Conservation (phyloP, 2,113 vertebrate species). For the Hyperoodon ampullatus region DNA sequence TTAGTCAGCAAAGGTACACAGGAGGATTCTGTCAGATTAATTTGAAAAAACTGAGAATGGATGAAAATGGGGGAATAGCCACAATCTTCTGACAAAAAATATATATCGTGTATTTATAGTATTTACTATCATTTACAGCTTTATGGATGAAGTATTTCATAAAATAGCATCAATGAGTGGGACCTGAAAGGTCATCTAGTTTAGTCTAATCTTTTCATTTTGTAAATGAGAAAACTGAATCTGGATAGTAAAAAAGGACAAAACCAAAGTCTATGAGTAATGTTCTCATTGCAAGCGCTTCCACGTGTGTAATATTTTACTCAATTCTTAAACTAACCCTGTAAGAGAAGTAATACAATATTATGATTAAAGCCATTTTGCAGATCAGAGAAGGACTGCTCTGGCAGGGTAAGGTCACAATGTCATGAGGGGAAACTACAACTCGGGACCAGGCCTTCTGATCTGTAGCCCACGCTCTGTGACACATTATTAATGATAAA, state of each 20-base stretch:
- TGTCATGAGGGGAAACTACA: background rate
- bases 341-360: background rate
- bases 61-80: background rate
- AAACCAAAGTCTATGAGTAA: background rate
- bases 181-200: background rate
- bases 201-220: background rate
- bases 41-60: background rate
- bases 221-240: constrained; percentile 21
- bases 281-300: background rate
- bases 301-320: background rate
- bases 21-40: background rate
- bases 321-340: background rate
- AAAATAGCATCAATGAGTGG: background rate
- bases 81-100: background rate
- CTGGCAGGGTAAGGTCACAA: background rate
- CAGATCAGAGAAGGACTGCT: background rate
- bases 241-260: background rate
- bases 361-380: background rate
- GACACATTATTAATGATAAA: background rate
- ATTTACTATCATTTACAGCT: background rate
- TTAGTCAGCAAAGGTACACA: background rate
- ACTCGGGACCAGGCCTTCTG: background rate
- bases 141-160: background rate
- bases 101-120: background rate
- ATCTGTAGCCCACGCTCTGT: background rate